Evolutionary conservation across 1,140 invertebrate genomes (phyloP).

Genomic region (Drosophila novamexicana): DNA sequence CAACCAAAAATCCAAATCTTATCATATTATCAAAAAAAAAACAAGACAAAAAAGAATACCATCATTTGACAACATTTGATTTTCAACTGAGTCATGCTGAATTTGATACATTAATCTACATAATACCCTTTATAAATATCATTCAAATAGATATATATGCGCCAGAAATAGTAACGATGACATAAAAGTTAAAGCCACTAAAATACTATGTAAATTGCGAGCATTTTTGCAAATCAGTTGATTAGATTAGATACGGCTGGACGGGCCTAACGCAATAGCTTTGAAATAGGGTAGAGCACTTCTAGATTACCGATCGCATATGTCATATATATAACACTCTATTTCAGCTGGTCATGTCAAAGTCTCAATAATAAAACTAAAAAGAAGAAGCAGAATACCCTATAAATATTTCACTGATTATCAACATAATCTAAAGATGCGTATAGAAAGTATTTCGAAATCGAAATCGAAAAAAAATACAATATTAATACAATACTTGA

Average conservation of each 20-base stretch:
- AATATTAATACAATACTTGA: too few relatives aligned
- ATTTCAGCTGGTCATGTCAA: not conserved
- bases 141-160: not conserved
- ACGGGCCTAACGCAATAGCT: slow-evolving; percentile 13
- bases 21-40: slow-evolving; percentile 27
- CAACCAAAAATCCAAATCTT: slow-evolving; percentile 20
- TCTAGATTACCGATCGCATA: not conserved
- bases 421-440: not conserved
- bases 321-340: not conserved
- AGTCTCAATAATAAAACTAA: not conserved
- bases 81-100: slow-evolving; percentile 38
- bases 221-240: not conserved
- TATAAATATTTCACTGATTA: not conserved
- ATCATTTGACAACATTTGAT: slow-evolving; percentile 5
- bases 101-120: slow-evolving; percentile 27
- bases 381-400: too few relatives aligned
- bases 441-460: too few relatives aligned
- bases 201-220: slow-evolving; percentile 12
- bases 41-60: too few relatives aligned
- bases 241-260: slow-evolving; percentile 18
- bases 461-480: too few relatives aligned
- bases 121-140: slow-evolving; percentile 7
- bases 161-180: not conserved
- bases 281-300: slow-evolving; percentile 3
- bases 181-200: slow-evolving; percentile 11